These are phyloP conservation scores for Ophiodon elongatus DNA, from an alignment of 2,113 vertebrate genomes.

Conservation along the genomic window DNA sequence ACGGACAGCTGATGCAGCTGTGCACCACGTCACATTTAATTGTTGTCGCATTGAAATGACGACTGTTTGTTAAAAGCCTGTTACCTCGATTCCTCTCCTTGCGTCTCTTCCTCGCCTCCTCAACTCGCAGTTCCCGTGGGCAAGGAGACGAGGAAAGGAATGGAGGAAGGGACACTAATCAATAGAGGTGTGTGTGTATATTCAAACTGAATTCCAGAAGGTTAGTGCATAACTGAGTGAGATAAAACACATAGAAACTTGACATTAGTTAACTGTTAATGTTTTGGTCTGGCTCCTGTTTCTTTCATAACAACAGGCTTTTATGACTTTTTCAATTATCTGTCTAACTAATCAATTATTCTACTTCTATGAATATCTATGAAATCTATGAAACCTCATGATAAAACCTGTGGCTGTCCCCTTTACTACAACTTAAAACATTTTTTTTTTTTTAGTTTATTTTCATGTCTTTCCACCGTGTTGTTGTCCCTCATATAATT, in stretches of 20 bases:
- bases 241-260: not conserved
- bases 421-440: not conserved
- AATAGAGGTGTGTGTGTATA: not conserved
- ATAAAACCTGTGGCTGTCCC: not conserved
- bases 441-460: no score
- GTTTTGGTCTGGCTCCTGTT: not conserved
- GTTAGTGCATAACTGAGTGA: not conserved
- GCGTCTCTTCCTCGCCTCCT: not conserved
- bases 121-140: not conserved
- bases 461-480: not conserved
- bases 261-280: not conserved
- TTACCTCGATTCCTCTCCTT: not conserved
- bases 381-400: no score
- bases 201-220: not conserved
- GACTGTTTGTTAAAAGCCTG: not conserved
- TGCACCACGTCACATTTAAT: not conserved
- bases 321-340: no score
- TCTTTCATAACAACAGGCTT: no score
- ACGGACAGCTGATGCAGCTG: not conserved
- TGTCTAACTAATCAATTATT: not conserved
- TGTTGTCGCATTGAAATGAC: not conserved
- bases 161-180: not conserved
- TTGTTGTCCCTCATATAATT: no score
- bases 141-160: slow-evolving; percentile 1
- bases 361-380: not conserved